phyloP scores from a whole-genome alignment of 2,113 vertebrate species.

The Piprites chloris region DNA sequence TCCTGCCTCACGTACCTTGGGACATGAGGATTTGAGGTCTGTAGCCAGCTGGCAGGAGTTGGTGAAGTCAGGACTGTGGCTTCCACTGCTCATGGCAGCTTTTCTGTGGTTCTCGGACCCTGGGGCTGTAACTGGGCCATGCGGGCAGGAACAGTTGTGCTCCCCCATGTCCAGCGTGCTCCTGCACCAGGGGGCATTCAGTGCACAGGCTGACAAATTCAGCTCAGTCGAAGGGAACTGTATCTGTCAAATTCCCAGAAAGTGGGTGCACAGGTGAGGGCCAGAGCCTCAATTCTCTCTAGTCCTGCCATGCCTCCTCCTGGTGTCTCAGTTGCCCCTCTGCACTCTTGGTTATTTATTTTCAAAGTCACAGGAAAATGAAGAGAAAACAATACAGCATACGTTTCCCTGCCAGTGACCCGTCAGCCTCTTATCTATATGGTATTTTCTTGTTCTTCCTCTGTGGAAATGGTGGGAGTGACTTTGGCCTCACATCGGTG shows the following conservation, averaged over 20 bases:
- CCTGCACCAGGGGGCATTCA: not conserved
- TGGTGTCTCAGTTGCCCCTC: not conserved
- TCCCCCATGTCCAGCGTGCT: not conserved
- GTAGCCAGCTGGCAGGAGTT: not conserved
- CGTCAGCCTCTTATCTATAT: not conserved
- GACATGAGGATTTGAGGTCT: not conserved
- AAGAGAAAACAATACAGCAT: not conserved
- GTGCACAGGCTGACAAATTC: not conserved
- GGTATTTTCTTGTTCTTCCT: not conserved
- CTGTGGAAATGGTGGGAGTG: not conserved
- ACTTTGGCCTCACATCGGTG: not conserved
- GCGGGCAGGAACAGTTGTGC: not conserved
- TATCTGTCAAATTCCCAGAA: not conserved
- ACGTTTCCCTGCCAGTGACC: not conserved
- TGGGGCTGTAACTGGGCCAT: fast-evolving
- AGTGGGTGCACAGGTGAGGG: fast-evolving
- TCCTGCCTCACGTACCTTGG: not conserved
- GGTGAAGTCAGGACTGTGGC: not conserved
- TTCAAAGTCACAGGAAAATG: not conserved
- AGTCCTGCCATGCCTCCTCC: not conserved
- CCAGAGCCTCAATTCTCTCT: not conserved
- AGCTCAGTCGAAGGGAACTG: not conserved
- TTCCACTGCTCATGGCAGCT: not conserved
- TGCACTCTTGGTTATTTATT: not conserved
- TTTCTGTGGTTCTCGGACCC: not conserved